Conservation (phyloP, 2,797 vertebrate genomes). For the Lacerta viridis region DNA sequence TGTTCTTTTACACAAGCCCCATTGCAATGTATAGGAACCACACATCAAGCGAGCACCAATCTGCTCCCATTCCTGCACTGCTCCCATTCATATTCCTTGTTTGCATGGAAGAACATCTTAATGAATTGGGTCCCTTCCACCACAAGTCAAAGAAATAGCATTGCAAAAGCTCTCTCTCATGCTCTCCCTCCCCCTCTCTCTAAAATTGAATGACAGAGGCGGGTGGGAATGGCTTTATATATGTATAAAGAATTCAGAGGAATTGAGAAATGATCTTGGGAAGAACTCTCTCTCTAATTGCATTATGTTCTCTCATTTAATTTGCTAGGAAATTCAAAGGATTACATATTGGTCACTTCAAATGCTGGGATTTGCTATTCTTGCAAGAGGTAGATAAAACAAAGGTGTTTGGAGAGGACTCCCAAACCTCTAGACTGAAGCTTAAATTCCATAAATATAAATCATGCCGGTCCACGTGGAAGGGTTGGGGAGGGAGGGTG, state of each 20-base stretch:
- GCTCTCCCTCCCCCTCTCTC: accelerated
- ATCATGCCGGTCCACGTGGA: not conserved
- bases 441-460: constrained; percentile 23
- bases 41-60: too few relatives aligned
- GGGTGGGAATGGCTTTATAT: not conserved
- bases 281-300: not conserved
- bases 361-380: not conserved
- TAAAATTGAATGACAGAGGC: too few relatives aligned
- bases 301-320: constrained; percentile 1
- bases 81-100: not conserved
- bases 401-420: not conserved
- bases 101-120: not conserved
- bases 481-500: not conserved
- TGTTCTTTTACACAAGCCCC: too few relatives aligned
- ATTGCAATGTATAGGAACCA: too few relatives aligned
- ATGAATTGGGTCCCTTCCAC: not conserved
- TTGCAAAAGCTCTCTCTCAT: not conserved
- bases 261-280: not conserved
- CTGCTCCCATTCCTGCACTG: not conserved
- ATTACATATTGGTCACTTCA: not conserved
- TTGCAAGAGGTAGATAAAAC: not conserved
- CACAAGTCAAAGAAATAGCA: not conserved
- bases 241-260: not conserved
- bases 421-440: constrained; percentile 4
- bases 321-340: constrained; percentile 7